A percentile compares a stretch with the other conserved stretches of the same genome.
These are phyloP conservation scores for Crossocerus cetratus DNA, from an alignment of 2,888 invertebrate genomes.

Conservation along the genomic window DNA sequence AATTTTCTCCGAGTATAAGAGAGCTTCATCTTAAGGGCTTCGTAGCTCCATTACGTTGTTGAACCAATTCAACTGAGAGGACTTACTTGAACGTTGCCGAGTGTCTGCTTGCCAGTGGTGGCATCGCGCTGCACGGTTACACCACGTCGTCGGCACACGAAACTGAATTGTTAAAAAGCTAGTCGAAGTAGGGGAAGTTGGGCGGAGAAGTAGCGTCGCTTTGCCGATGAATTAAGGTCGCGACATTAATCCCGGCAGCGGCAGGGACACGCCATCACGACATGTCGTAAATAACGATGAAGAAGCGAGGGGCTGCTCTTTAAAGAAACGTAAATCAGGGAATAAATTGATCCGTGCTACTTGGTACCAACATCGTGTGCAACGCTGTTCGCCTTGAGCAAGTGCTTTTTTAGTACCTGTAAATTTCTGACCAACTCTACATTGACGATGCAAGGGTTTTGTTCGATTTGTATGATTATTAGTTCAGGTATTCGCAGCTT, in stretches of 20 bases:
- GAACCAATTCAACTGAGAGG: no score
- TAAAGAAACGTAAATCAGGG: constrained; percentile 52
- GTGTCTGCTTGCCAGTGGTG: no score
- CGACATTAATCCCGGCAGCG: constrained; percentile 46
- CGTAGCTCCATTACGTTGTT: no score
- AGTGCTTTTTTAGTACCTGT: neutral
- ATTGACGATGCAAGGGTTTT: no score
- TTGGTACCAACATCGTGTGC: constrained; percentile 47
- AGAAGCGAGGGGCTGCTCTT: constrained; percentile 17
- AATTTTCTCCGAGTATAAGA: no score
- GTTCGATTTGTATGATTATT: no score
- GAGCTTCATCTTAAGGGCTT: no score
- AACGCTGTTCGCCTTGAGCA: neutral
- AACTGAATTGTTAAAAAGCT: constrained; percentile 16
- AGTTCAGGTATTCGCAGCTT: no score
- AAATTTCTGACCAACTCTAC: no score
- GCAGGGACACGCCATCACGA: constrained; percentile 53
- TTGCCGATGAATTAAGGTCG: constrained; percentile 46
- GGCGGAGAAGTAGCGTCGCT: constrained; percentile 28
- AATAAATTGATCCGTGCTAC: constrained; percentile 63
- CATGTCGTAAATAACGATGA: constrained; percentile 58
- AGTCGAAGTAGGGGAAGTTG: constrained; percentile 6
- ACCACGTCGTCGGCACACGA: constrained; percentile 9
- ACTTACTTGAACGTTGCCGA: no score
- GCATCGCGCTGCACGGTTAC: constrained; percentile 11